phyloP scores from a whole-genome alignment of 2,888 invertebrate species.

The Lasioglossum zephyrum region DNA sequence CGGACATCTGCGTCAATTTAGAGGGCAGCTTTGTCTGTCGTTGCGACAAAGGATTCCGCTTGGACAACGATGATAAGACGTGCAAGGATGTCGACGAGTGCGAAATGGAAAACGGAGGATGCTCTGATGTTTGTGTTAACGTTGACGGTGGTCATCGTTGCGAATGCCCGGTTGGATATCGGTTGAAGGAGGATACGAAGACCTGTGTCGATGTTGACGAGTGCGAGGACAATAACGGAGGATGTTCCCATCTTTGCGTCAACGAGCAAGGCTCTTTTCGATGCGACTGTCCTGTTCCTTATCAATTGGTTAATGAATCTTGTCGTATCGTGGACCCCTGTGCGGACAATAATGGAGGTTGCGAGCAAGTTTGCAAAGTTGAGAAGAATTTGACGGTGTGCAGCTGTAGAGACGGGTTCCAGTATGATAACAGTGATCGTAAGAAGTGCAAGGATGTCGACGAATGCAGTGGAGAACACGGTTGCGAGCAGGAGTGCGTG shows the following conservation, averaged over 20 bases:
- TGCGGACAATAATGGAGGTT: conserved; percentile 81
- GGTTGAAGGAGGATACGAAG: conserved; percentile 80
- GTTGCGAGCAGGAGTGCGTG: conserved; percentile 84
- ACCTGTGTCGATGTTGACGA: conserved; percentile 84
- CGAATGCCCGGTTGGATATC: conserved; percentile 82
- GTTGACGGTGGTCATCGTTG: conserved; percentile 69
- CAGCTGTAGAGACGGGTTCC: conserved; percentile 83
- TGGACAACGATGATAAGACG: conserved; percentile 68
- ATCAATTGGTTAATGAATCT: conserved; percentile 68
- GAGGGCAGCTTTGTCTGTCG: conserved; percentile 86
- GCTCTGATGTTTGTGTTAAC: conserved; percentile 80
- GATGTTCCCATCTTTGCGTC: conserved; percentile 85
- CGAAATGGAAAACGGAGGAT: conserved; percentile 81
- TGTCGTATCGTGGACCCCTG: conserved; percentile 73
- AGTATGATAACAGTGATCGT: conserved; percentile 71
- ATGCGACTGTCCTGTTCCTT: conserved; percentile 84
- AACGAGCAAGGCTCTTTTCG: conserved; percentile 85
- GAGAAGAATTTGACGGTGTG: conserved; percentile 71
- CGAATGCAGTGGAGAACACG: conserved; percentile 81
- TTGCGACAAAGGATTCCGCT: conserved; percentile 84
- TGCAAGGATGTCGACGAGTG: conserved; percentile 85
- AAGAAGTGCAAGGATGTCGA: conserved; percentile 83
- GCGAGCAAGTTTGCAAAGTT: conserved; percentile 82
- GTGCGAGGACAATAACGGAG: conserved; percentile 79
- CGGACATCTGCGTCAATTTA: conserved; percentile 84